Base-by-base conservation (phyloP, 2,797 vertebrate species). In the Parotocinclus haroldoi region DNA sequence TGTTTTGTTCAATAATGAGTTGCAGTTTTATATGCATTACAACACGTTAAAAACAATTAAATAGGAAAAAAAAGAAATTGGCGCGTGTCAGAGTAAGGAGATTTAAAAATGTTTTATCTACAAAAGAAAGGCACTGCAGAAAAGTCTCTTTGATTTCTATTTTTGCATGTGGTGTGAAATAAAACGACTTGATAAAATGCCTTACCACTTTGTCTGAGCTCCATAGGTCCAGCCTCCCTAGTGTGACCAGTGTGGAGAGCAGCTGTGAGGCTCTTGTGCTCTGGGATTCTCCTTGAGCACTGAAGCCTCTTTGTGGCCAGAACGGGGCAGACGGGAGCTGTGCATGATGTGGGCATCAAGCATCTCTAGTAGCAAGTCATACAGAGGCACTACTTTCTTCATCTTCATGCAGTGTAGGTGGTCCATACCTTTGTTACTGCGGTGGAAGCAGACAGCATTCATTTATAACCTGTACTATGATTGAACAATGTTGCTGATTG, bases 351-450 rank as follows among this genome's bases (percentile, higher is more conserved):
- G 94, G 0, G 96, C 95, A 0, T 99, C 97, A 83, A 99, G 7
- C 96, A 99, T 99, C 86, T 99, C 96, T 87, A 99, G 81, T 70
- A 99, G 83, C 84, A 99, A 78, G 82, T 99, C 96, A 0, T 98
- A 98, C 76, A 99, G 83, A 0, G 97, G 97, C 59, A 99, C 95
- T 81, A 98, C 86, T 0, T 98, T 99, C 84, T 94, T 99, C 82
- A 95, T 95, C 80, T 98, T 98, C 95, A 99, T 99, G 87, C 91
- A 95, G 82, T 99, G 91, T 53, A 99, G 92, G 77, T 99, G 97
- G 75, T 98, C 94, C 95, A 99, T 98, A 78, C 97, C 97, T 84
- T 98, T 99, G 90, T 99, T 98, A 70, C 97, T 99, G 19, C 9
- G 38, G 36, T 1, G 17, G 46, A 14, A 17, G 13, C 18, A 69